phyloP scores from a whole-genome alignment of 1,140 invertebrate genomes.

The Mactra quadrangularis region DNA sequence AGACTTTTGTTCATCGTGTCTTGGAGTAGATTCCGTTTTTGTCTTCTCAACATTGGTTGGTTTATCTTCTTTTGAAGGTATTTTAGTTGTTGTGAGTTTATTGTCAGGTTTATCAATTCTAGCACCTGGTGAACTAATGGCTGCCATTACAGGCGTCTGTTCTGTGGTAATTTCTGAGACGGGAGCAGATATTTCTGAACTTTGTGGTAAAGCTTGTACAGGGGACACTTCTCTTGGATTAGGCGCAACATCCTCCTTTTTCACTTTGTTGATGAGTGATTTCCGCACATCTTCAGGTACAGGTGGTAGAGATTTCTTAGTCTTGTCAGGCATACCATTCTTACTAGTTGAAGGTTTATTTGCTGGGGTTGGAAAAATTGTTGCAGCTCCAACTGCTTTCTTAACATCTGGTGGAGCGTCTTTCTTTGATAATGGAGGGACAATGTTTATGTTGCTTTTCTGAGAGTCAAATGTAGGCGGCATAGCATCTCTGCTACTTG shows the following conservation, averaged over 20 bases:
- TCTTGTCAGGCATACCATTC: background rate
- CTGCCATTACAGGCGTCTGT: background rate
- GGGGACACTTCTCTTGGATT: background rate
- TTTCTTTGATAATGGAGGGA: conserved; percentile 44
- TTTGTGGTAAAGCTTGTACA: background rate
- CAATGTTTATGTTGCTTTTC: conserved; percentile 34
- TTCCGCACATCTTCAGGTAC: conserved; percentile 15
- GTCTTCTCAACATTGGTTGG: background rate
- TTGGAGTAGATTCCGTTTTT: background rate
- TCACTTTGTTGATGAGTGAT: background rate
- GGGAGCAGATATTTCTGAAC: conserved; percentile 15
- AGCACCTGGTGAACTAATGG: background rate
- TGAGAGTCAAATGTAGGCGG: conserved; percentile 26
- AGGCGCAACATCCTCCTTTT: background rate
- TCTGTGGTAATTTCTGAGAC: too few species aligned
- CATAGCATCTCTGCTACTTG: conserved; percentile 29
- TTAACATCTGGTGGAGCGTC: background rate
- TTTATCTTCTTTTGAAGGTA: background rate
- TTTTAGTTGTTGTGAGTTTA: background rate
- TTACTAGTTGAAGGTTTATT: background rate
- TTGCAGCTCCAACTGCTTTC: background rate
- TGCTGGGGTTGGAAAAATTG: background rate
- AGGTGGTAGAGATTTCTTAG: conserved; percentile 17
- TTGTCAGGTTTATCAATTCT: background rate
- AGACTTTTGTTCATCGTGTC: background rate